phyloP scores from a whole-genome alignment of 2,113 vertebrate species.

The Tachycineta bicolor region DNA sequence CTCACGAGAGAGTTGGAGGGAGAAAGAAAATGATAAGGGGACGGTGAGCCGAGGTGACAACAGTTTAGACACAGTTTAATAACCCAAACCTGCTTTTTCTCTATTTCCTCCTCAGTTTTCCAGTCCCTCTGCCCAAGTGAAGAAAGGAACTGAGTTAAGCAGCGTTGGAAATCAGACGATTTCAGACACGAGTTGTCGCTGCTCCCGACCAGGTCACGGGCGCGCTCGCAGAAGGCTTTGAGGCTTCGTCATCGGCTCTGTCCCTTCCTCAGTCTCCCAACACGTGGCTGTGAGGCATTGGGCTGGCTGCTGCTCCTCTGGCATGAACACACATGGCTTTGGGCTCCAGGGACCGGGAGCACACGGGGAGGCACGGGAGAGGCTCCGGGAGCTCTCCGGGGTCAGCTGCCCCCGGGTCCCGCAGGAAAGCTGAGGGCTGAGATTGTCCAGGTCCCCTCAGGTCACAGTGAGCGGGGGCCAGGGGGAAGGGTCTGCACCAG shows the following conservation, averaged over 20 bases:
- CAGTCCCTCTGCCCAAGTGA: not conserved
- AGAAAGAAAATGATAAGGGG: not conserved
- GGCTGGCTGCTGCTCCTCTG: not conserved
- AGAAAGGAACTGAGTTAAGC: not conserved
- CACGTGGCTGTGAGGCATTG: rapidly evolving
- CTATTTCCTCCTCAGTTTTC: not conserved
- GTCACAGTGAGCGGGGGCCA: not conserved
- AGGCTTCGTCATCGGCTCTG: not conserved
- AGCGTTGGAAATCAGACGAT: not conserved
- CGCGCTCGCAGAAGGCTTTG: not conserved
- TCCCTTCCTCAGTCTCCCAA: not conserved
- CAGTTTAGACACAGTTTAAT: not conserved
- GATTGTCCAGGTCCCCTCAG: not conserved
- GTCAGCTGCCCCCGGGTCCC: not conserved
- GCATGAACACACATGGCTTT: rapidly evolving
- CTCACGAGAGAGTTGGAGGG: not conserved
- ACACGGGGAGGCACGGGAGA: not conserved
- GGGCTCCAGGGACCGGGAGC: rapidly evolving
- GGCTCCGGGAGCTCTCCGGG: not conserved
- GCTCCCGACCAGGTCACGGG: not conserved
- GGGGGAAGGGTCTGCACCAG: rapidly evolving
- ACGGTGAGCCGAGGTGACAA: not conserved
- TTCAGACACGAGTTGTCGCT: rapidly evolving
- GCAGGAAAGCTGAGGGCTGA: not conserved
- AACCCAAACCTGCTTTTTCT: not conserved